Evolutionary conservation across 2,113 vertebrate species (phyloP).

Genomic region (Muscicapa adusta): DNA sequence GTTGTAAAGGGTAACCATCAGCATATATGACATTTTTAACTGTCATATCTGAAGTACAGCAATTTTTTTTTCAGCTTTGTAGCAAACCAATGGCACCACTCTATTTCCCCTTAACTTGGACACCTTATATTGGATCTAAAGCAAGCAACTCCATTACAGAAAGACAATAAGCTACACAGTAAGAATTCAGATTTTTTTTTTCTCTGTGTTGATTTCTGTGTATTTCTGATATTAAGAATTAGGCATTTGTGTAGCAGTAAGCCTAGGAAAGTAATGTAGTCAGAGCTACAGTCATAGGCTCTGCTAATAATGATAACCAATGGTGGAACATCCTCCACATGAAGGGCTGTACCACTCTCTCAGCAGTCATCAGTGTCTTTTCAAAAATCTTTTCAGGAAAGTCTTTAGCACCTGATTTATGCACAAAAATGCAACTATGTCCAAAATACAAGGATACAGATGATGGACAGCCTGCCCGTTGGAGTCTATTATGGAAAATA

Average conservation of each 20-base stretch:
- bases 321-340: neutral
- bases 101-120: neutral
- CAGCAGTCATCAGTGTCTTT: neutral
- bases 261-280: neutral
- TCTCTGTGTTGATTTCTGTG: neutral
- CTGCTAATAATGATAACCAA: neutral
- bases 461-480: neutral
- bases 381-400: neutral
- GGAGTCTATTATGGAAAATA: neutral
- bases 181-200: neutral
- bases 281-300: neutral
- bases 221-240: neutral
- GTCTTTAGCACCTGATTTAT: neutral
- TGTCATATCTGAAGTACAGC: neutral
- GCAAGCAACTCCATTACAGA: neutral
- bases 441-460: neutral
- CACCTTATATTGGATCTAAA: neutral
- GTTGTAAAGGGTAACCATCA: neutral
- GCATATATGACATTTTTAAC: accelerated
- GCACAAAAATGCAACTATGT: neutral
- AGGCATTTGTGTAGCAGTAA: neutral
- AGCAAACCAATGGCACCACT: neutral
- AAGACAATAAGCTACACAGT: neutral
- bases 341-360: neutral
- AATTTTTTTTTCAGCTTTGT: neutral